These are phyloP conservation scores for Hydrotaea cyrtoneurina DNA, from an alignment of 2,888 invertebrate species.

Conservation along the genomic window DNA sequence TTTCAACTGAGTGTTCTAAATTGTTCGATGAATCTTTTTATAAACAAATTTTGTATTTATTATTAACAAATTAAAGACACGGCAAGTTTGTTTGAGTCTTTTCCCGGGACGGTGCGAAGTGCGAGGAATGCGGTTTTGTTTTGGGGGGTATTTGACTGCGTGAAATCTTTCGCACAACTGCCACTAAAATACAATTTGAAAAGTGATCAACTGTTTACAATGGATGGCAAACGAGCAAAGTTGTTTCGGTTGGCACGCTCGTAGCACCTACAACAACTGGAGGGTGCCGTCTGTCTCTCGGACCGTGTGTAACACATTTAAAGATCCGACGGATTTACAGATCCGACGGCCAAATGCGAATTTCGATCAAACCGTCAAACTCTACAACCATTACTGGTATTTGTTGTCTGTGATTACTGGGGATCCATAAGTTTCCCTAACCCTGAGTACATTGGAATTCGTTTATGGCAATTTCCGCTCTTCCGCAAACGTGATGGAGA, in stretches of 20 bases:
- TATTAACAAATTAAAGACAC: constrained; percentile 14
- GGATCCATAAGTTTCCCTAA: too few relatives aligned
- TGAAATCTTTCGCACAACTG: constrained; percentile 66
- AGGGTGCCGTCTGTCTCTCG: background rate
- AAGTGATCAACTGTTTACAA: constrained; percentile 43
- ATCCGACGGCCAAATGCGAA: background rate
- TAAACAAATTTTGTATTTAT: constrained; percentile 69
- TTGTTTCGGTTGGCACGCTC: background rate
- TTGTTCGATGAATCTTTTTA: constrained; percentile 72
- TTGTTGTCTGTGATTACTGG: too few relatives aligned
- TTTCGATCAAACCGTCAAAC: too few relatives aligned
- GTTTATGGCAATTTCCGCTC: too few relatives aligned
- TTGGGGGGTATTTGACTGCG: constrained; percentile 50
- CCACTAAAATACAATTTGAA: constrained; percentile 47
- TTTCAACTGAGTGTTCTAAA: constrained; percentile 75
- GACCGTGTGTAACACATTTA: background rate
- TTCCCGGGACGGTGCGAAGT: background rate
- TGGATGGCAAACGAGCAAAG: background rate
- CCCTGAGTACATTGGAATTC: too few relatives aligned
- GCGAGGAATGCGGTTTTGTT: constrained; percentile 52
- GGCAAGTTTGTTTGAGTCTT: constrained; percentile 12
- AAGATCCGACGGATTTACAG: too few relatives aligned
- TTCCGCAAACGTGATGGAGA: too few relatives aligned
- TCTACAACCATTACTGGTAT: too few relatives aligned
- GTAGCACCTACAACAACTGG: background rate